These are phyloP conservation scores for Axea sp. DNA, from an alignment of 2,888 invertebrate genomes.

Conservation along the genomic window DNA sequence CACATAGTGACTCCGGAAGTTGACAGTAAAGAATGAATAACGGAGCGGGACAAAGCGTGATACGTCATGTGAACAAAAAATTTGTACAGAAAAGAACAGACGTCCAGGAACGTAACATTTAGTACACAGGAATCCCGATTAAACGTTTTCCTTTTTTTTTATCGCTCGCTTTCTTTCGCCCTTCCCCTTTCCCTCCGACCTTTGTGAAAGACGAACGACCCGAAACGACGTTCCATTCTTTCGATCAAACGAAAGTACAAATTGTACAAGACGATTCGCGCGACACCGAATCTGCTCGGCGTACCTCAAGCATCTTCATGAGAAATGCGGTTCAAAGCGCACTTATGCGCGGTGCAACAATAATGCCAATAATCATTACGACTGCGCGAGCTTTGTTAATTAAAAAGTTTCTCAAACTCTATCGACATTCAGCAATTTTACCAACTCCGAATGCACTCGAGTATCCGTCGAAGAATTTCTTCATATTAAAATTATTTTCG, in stretches of 20 bases:
- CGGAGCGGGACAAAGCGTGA: constrained; percentile 28
- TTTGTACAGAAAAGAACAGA: constrained; percentile 6
- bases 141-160: neutral
- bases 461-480: constrained; percentile 65
- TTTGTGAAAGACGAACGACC: too few species aligned
- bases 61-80: constrained; percentile 33
- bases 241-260: too few species aligned
- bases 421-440: constrained; percentile 48
- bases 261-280: too few species aligned
- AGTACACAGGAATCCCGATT: neutral
- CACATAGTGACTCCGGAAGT: constrained; percentile 36
- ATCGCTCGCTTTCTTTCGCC: neutral
- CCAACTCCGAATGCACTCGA: constrained; percentile 46
- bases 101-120: constrained; percentile 3
- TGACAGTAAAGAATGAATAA: constrained; percentile 46
- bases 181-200: neutral
- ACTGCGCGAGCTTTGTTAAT: constrained; percentile 46
- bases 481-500: constrained; percentile 64
- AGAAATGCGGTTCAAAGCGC: neutral
- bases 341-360: constrained; percentile 12
- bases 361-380: constrained; percentile 45
- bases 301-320: neutral
- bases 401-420: constrained; percentile 48
- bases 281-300: too few species aligned
- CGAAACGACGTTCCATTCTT: too few species aligned